Evolutionary conservation across 2,797 vertebrate species (phyloP).

Genomic region (Limosa lapponica): DNA sequence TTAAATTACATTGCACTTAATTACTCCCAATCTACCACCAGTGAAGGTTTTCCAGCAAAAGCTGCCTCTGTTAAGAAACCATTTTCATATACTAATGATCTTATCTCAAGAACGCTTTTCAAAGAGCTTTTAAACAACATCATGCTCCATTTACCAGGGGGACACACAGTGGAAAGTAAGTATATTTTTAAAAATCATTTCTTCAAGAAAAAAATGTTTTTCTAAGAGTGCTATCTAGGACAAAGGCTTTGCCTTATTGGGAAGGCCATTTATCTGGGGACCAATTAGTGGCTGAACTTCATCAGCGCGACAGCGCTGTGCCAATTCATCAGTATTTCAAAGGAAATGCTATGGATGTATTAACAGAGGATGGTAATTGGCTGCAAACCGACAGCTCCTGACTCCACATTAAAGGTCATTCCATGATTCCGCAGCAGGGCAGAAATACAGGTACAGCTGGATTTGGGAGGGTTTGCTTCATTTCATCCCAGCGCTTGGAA

Average conservation of each 20-base stretch:
- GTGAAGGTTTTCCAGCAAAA: conserved; percentile 9
- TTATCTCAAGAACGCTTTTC: background rate
- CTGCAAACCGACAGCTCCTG: background rate
- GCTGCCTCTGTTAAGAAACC: background rate
- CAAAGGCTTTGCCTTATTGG: background rate
- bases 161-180: background rate
- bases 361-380: background rate
- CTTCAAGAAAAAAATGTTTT: background rate
- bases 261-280: background rate
- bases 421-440: background rate
- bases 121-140: background rate
- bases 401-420: background rate
- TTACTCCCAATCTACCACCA: background rate
- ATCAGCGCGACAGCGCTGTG: background rate
- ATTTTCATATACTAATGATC: background rate
- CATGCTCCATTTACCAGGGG: background rate
- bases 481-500: background rate
- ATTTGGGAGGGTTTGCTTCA: background rate
- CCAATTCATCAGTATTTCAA: background rate
- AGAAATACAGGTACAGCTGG: rapidly evolving
- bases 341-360: background rate
- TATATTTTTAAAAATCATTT: background rate
- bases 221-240: background rate
- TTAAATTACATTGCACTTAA: conserved; percentile 24
- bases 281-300: background rate